Conservation (phyloP, 2,888 invertebrate genomes). For the Drosophila percnosoma region DNA sequence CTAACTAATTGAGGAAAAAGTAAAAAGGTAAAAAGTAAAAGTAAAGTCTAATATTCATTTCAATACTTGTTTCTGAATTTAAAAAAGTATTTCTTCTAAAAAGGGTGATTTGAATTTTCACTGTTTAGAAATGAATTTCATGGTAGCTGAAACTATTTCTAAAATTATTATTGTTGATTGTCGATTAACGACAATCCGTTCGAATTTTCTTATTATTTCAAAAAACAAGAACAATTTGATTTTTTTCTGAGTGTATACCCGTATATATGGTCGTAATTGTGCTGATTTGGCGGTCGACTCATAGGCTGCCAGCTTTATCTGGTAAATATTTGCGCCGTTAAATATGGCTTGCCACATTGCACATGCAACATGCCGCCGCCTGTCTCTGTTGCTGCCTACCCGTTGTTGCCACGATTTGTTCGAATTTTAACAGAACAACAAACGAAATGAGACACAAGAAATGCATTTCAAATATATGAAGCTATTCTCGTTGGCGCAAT, state of each 20-base stretch:
- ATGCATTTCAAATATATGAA: constrained; percentile 37
- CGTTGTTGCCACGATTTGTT: constrained; percentile 25
- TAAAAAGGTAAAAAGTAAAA: too few species aligned
- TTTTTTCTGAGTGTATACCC: background rate
- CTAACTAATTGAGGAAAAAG: background rate
- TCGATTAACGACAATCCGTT: background rate
- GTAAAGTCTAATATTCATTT: background rate
- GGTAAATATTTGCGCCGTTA: constrained; percentile 25
- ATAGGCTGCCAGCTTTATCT: constrained; percentile 32
- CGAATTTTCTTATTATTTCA: background rate
- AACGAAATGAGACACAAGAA: constrained; percentile 28
- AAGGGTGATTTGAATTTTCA: background rate
- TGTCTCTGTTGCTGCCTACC: constrained; percentile 10
- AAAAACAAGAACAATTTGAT: background rate
- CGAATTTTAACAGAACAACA: constrained; percentile 24
- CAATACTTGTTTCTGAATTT: background rate
- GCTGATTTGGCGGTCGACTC: constrained; percentile 9
- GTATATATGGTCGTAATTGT: background rate
- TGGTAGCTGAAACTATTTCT: background rate
- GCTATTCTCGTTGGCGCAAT: constrained; percentile 7
- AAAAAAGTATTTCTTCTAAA: background rate
- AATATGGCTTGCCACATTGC: constrained; percentile 59
- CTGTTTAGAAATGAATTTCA: background rate
- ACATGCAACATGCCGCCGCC: constrained; percentile 28
- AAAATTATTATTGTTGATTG: background rate